Evolutionary conservation across 1,140 invertebrate genomes (phyloP), one percentile per base, ranked within the genome.

Genomic region (Parapsyche elsis): DNA sequence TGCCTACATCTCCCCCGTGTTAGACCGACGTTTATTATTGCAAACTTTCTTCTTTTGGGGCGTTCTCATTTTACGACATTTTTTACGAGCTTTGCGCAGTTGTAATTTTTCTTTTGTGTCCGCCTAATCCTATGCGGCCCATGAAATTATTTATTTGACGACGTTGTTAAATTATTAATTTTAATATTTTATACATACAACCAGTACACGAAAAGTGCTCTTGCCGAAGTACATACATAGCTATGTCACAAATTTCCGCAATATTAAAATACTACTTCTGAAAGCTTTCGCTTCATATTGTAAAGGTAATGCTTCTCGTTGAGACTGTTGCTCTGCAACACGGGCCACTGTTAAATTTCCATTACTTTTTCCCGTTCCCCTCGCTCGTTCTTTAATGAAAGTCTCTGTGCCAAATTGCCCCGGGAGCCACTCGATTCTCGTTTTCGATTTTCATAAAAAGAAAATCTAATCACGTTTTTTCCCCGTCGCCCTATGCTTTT

Each of bases 381-480:
- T 30, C 24, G 24, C 5, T 5, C 24, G 23, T 30, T 67, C 21
- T 67, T 67, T 67, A 67, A 67, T 24, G 64, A 67, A 67, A 67
- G 64, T 67, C 19, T 67, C 64, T 67, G 57, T 61, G 64, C 64
- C 64, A 30, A 67, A 67, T 26, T 67, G 64, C 64, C 21, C 26
- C 64, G 23, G 64, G 64, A 67, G 64, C 64, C 16, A 53, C 49
- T 53, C 49, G 16, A 53, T 53, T 53, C 16, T 67, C 64, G 64
- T 67, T 67, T 61, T 67, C 64, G 64, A 67, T 67, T 67, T 67
- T 67, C 64, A 67, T 67, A 23, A 14, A 67, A 67, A 38, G 30
- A 38, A 67, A 67, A 67, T 67, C 64, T 67, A 67, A 67, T 67
- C 64, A 67, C 23, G 64, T 67, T 67, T 24, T 26, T 23, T n/a